Evolutionary conservation across 2,113 vertebrate species (phyloP), one percentile per base, ranked within the genome.

Genomic region (Tachysurus fulvidraco): DNA sequence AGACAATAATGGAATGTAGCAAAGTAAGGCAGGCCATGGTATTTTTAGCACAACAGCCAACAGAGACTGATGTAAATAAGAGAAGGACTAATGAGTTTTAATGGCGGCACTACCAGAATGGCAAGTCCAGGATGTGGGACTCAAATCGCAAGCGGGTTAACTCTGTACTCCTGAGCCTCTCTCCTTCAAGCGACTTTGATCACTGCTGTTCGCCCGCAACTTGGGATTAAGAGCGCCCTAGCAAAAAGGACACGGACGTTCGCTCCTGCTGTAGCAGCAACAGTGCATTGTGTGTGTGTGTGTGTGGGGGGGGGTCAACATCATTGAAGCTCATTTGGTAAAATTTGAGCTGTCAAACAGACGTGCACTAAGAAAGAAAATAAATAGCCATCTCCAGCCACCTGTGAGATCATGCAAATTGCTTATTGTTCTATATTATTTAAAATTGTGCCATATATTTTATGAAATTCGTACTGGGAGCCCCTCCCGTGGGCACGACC

Each of bases 131-230:
- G 92, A 93, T 89, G 91, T 93, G 94, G 94, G 94, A 92, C 91
- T 92, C 86, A 91, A 95, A 94, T 91, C 91, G 92, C 92, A 89
- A 95, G 93, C 90, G 92, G 93, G 90, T 95, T 91, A 91, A 91
- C 93, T 92, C 93, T 93, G 94, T 94, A 93, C 81, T 91, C 92
- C 94, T 95, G 93, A 91, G 94, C 91, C 87, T 89, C 82, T 95
- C 93, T 92, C 94, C 95, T 96, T 95, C 91, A 93, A 93, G 92
- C 88, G 95, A 96, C 94, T 85, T 95, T 94, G 94, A 95, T 91
- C 92, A 94, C 93, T 93, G 88, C 30, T 83, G 86, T 91, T 94
- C 91, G 91, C 90, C 88, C 92, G 93, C 84, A 92, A 92, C 94
- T 96, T 91, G 92, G 89, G 91, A 19, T 95, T 93, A 96, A 95